Conservation (phyloP, 1,140 invertebrate species). For the Scylla paramamosain region DNA sequence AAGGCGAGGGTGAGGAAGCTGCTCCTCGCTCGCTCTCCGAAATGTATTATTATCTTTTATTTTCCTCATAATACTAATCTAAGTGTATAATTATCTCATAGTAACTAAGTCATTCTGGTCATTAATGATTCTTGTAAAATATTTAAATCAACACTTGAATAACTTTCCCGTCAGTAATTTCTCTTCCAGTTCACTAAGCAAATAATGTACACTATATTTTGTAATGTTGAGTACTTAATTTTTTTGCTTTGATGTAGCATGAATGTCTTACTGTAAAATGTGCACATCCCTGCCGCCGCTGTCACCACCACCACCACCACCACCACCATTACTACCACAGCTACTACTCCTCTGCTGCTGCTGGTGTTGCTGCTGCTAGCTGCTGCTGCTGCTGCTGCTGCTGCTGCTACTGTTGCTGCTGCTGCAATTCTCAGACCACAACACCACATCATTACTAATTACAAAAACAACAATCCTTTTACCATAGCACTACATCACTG, state of each 20-base stretch:
- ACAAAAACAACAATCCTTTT: background rate
- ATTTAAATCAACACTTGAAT: background rate
- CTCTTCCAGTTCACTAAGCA: background rate
- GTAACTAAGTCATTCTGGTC: constrained; percentile 10
- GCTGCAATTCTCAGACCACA: background rate
- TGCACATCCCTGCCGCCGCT: constrained; percentile 27
- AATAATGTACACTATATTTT: background rate
- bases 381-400: background rate
- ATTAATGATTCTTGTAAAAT: background rate
- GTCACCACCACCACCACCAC: constrained; percentile 25
- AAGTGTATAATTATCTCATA: background rate
- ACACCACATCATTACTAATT: background rate
- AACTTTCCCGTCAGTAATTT: background rate
- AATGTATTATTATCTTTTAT: background rate
- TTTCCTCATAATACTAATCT: background rate
- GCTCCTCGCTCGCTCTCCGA: background rate
- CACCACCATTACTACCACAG: constrained; percentile 1
- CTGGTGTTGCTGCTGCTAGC: background rate
- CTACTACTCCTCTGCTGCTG: background rate
- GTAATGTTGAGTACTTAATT: constrained; percentile 2
- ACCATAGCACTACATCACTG: background rate
- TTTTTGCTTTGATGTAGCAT: constrained; percentile 23
- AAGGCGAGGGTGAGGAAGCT: background rate
- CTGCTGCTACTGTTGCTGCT: background rate
- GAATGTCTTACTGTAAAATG: constrained; percentile 15